phyloP scores from a whole-genome alignment of 1,140 invertebrate genomes.

The Drosophila watanabei region DNA sequence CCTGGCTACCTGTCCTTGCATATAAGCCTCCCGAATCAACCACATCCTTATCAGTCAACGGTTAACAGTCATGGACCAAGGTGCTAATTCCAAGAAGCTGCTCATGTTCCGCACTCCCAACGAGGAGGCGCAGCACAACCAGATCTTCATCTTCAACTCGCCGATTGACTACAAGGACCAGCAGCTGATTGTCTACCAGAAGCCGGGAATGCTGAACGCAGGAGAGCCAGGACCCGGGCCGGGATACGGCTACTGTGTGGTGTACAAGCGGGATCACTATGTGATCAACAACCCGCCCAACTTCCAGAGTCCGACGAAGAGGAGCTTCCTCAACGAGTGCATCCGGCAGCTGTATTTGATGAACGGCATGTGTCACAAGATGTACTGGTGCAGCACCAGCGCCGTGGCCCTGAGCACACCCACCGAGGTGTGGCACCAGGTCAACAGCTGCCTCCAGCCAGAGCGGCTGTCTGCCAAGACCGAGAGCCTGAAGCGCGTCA shows the following conservation, averaged over 20 bases:
- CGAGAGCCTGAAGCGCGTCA: constrained; percentile 57
- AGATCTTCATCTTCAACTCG: constrained; percentile 61
- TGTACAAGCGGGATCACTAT: constrained; percentile 68
- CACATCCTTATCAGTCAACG: constrained; percentile 31
- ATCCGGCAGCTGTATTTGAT: constrained; percentile 69
- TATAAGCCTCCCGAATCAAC: constrained; percentile 27
- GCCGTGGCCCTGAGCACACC: constrained; percentile 18
- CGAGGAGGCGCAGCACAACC: constrained; percentile 32
- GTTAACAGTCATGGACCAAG: constrained; percentile 45
- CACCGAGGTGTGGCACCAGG: constrained; percentile 55
- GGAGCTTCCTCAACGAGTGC: constrained; percentile 70
- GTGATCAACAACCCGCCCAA: constrained; percentile 65
- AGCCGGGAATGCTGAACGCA: constrained; percentile 1
- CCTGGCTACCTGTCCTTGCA: constrained; percentile 29
- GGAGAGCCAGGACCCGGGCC: constrained; percentile 13
- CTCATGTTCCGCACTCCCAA: constrained; percentile 52
- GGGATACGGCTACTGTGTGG: constrained; percentile 57
- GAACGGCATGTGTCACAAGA: constrained; percentile 41
- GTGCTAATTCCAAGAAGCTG: constrained; percentile 24
- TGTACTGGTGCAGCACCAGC: constrained; percentile 46
- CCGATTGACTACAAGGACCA: constrained; percentile 60
- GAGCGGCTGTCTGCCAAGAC: constrained; percentile 6
- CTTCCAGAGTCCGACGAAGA: constrained; percentile 57
- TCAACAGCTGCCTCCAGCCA: constrained; percentile 56
- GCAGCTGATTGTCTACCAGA: constrained; percentile 60